Evolutionary conservation across 2,113 vertebrate genomes (phyloP).

Genomic region (Zosterops lateralis): DNA sequence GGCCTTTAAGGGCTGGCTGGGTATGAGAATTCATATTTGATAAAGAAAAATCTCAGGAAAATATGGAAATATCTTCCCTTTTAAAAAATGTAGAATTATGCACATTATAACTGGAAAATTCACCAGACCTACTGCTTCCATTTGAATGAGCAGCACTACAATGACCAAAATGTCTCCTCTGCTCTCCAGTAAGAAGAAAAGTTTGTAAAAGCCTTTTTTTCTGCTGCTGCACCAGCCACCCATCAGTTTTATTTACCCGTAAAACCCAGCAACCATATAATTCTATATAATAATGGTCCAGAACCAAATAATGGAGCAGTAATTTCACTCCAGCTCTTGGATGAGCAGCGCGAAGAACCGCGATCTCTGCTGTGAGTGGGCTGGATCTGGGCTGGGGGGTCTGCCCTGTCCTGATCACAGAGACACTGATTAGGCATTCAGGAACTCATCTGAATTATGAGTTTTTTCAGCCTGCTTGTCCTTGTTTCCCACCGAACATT

Average conservation of each 20-base stretch:
- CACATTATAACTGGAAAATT: not conserved
- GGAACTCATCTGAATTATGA: not conserved
- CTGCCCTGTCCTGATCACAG: not conserved
- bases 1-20: not conserved
- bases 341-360: accelerated
- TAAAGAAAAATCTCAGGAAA: not conserved
- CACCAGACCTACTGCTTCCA: not conserved
- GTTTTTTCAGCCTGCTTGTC: not conserved
- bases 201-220: not conserved
- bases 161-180: not conserved
- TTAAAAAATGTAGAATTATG: not conserved
- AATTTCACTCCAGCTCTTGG: not conserved
- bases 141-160: not conserved
- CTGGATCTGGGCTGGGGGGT: not conserved
- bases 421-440: not conserved
- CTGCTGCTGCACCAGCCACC: not conserved
- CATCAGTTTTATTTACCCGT: not conserved
- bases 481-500: not conserved
- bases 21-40: not conserved
- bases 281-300: not conserved
- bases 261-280: not conserved
- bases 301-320: not conserved
- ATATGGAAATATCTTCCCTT: not conserved
- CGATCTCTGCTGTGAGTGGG: accelerated
- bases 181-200: not conserved